Evolutionary conservation across 2,113 vertebrate species (phyloP).

Genomic region (Amia ocellicauda): DNA sequence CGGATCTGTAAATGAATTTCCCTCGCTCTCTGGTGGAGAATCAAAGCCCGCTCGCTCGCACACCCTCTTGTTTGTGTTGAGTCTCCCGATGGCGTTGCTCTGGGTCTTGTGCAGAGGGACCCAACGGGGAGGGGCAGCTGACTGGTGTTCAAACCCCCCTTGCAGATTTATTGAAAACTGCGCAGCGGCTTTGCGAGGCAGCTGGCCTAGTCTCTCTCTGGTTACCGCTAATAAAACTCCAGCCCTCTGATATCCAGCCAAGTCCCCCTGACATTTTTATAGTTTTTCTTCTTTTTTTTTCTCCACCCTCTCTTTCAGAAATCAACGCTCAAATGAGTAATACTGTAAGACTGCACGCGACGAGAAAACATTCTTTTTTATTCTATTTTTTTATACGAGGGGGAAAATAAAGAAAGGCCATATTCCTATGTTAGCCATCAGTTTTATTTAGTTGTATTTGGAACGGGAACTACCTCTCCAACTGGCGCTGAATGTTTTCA

Average conservation of each 20-base stretch:
- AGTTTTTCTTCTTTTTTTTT: conserved; percentile 41
- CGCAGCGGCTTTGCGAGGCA: conserved; percentile 15
- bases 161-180: conserved; percentile 36
- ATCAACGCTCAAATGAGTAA: conserved; percentile 28
- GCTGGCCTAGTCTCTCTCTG: conserved; percentile 17
- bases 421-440: conserved; percentile 30
- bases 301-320: conserved; percentile 29
- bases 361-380: conserved; percentile 23
- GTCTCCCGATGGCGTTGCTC: conserved; percentile 2
- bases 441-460: conserved; percentile 49
- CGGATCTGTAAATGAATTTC: conserved; percentile 10
- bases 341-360: conserved; percentile 32
- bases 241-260: conserved; percentile 53
- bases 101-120: conserved; percentile 4
- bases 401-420: not conserved
- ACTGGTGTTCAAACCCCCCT: conserved; percentile 10
- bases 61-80: not conserved
- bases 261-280: conserved; percentile 59
- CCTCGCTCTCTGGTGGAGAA: conserved; percentile 4
- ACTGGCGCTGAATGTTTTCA: conserved; percentile 35
- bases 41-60: not conserved
- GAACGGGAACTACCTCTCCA: conserved; percentile 24
- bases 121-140: not conserved
- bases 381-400: conserved; percentile 29
- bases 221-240: conserved; percentile 45